Base-by-base conservation (phyloP, 2,888 invertebrate species). In the Cosmia pyralina region DNA sequence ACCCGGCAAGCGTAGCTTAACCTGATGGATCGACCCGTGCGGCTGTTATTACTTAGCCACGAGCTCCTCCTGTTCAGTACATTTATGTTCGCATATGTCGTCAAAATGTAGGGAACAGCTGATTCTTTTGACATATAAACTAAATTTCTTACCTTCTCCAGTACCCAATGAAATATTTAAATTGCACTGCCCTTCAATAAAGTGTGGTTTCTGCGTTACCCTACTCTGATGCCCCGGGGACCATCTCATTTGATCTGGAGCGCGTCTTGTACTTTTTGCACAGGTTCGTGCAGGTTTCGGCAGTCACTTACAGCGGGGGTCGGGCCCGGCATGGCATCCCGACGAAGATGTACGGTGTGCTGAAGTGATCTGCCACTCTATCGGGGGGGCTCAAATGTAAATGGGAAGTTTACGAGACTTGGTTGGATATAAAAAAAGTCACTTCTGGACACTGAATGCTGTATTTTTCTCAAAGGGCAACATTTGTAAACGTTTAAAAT, bases 161-260 rank as follows among this genome's bases (percentile, higher is more conserved):
- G 46, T 46, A 17, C 1, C 46, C 15, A 46, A 46, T 17, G 5
- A 46, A 5, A 15, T 22, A 53, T 22, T 17, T 8, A 34, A 17
- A 63, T 19, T 13, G 1, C 15, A 48, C 0, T 69, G 4, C 11
- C 17, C 1, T 22, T 19, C 4, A 70, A 78, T 67, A 41, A 46
- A 13, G 17, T 10, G 58, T 10, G 52, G 71, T 50, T 66, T 85
- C 87, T 89, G 84, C 63, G 48, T 17, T n/a, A 8, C 71, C 76
- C 62, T 88, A 84, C 88, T 87, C 90, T 89, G 85, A 75, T 82
- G 84, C 88, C 89, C 87, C 84, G 70, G 68, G 91, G 90, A 88
- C 86, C 86, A 86, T 81, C 92, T 92, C 93, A 94, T 95, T 95
- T 94, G 92, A 95, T 93, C 94, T 95, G 94, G 94, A 94, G 94